These are phyloP conservation scores for Distichodus sexfasciatus DNA, from an alignment of 2,797 vertebrate genomes.

Conservation along the genomic window DNA sequence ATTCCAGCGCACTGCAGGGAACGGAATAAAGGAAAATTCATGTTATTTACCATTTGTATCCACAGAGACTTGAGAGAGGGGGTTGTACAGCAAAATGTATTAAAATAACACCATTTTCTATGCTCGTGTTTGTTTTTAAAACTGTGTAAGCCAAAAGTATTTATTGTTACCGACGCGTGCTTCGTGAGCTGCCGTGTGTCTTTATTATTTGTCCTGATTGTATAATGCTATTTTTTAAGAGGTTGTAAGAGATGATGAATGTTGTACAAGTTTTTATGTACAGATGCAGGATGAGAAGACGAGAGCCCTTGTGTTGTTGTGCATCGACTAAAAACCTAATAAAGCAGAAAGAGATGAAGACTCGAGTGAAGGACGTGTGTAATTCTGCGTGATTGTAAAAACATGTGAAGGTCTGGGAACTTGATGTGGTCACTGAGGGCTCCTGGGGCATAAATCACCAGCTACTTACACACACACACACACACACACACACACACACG, in stretches of 20 bases:
- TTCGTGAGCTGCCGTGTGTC: background rate
- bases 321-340: background rate
- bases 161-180: background rate
- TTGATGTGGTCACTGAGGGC: background rate
- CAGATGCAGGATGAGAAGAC: background rate
- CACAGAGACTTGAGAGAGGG: too few species aligned
- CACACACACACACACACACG: background rate
- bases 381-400: constrained; percentile 18
- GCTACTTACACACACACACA: constrained; percentile 6
- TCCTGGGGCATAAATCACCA: constrained; percentile 20
- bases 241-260: background rate
- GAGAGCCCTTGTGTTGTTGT: background rate
- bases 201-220: background rate
- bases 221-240: background rate
- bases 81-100: too few species aligned
- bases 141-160: constrained; percentile 16
- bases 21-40: background rate
- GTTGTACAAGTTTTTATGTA: background rate
- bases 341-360: background rate
- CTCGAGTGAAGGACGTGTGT: background rate
- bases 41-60: too few species aligned
- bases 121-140: background rate
- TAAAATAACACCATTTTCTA: background rate
- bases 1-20: background rate
- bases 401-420: constrained; percentile 15